These are phyloP conservation scores for Chrysemys picta DNA, from an alignment of 2,113 vertebrate genomes.

Conservation along the genomic window DNA sequence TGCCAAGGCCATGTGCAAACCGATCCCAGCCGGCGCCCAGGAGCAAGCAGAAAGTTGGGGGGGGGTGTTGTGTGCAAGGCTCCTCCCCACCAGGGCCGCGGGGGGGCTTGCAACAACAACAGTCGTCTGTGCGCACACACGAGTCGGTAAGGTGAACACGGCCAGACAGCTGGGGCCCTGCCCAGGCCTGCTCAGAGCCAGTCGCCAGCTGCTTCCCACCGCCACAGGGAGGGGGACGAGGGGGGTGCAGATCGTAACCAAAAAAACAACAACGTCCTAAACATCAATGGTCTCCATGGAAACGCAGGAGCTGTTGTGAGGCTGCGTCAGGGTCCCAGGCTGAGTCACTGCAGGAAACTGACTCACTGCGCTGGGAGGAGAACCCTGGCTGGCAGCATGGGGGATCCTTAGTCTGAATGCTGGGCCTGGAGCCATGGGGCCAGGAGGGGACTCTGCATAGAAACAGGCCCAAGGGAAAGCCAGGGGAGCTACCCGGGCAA, in stretches of 20 bases:
- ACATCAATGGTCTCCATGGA: background rate
- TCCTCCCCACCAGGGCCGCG: background rate
- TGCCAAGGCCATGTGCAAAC: background rate
- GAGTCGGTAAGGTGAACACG: background rate
- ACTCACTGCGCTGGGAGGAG: background rate
- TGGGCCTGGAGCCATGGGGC: too few species aligned
- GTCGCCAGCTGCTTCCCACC: background rate
- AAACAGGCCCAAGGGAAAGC: background rate
- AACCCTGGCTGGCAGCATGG: background rate
- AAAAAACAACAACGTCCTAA: background rate
- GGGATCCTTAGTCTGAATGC: too few species aligned
- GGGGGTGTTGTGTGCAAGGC: background rate
- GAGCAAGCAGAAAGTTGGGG: background rate
- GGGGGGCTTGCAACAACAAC: background rate
- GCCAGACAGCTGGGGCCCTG: rapidly evolving
- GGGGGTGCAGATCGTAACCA: background rate
- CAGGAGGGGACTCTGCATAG: too few species aligned
- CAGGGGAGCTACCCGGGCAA: too few species aligned
- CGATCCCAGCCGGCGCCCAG: background rate
- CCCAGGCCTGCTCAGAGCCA: background rate
- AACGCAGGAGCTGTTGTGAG: background rate
- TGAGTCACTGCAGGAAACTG: background rate
- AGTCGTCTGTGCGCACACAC: background rate
- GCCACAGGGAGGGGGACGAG: background rate
- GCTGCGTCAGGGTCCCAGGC: background rate